Evolutionary conservation across 2,113 vertebrate genomes (phyloP).

Genomic region (Erythrocercus mccallii): DNA sequence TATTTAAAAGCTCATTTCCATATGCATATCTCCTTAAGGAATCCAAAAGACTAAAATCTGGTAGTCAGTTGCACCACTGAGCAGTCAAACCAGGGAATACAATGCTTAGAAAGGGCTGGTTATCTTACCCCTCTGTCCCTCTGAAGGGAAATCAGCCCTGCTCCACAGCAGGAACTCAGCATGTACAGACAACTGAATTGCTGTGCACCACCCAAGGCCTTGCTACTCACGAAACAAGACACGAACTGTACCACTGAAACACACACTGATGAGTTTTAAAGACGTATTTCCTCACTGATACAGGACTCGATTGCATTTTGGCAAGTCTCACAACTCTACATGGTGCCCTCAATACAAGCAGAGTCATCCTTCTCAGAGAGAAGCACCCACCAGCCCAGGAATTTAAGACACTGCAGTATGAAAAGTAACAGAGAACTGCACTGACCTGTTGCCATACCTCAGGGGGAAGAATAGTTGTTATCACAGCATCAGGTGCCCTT

Average conservation of each 20-base stretch:
- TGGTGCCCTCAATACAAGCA: neutral
- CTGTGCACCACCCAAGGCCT: neutral
- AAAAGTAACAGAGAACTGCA: neutral
- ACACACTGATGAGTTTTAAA: fast-evolving
- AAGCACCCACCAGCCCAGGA: neutral
- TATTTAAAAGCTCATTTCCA: neutral
- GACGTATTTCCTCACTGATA: neutral
- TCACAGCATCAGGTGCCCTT: neutral
- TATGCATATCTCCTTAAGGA: neutral
- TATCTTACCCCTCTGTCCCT: neutral
- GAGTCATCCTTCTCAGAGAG: neutral
- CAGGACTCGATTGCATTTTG: neutral
- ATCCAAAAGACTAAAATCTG: neutral
- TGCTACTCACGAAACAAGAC: neutral
- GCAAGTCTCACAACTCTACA: neutral
- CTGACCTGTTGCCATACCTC: neutral
- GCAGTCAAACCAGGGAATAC: neutral
- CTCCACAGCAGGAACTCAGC: neutral
- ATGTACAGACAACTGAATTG: neutral
- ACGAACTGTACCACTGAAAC: neutral
- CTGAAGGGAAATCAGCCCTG: neutral
- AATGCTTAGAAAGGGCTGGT: neutral
- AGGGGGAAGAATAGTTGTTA: neutral
- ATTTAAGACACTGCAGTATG: neutral
- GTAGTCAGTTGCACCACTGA: neutral